Evolutionary conservation across 2,797 vertebrate genomes (phyloP), one percentile per base, ranked within the genome.

Genomic region (Decapterus maruadsi): DNA sequence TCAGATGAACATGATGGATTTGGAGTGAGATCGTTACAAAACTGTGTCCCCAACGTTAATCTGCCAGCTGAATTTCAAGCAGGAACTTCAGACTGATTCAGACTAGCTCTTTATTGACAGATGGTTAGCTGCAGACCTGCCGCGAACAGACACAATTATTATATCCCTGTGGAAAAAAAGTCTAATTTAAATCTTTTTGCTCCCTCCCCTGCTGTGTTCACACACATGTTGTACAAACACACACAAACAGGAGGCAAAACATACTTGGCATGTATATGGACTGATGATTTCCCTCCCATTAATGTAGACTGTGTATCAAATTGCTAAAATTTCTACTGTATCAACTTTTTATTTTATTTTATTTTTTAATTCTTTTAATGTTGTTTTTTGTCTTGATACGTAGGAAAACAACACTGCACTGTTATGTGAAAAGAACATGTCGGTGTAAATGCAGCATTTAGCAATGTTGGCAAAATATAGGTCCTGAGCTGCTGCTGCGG

Each of bases 21-120:
- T 67, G 12, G 64, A 71, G 34, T 19, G 10, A 71, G 67, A 43
- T 68, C 31, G 12, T 56, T 31, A 54, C 69, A 61, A 68, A 64
- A 31, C 20, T 48, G 29, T 56, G 13, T 76, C 38, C 19, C 22
- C 10, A 8, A 20, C 1, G 26, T 65, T 65, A 65, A 83, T 80
- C 72, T 69, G 40, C 65, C 68, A 69, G 36, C 50, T 59, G 66
- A 61, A 64, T 85, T 72, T 73, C 55, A 69, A 55, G 53, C 75
- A 8, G 22, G 13, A 79, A 56, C 55, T 64, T 84, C 22, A 72
- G 43, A 64, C 26, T 36, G 67, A 78, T 68, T 87, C 56, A 79
- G 78, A 90, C 90, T 81, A 85, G 69, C 76, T 88, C 61, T 34
- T 62, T 73, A 64, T 73, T 85, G 89, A 85, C 91, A 91, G 90